Base-by-base conservation (phyloP, 2,113 vertebrate species). In the Heliornis fulica region DNA sequence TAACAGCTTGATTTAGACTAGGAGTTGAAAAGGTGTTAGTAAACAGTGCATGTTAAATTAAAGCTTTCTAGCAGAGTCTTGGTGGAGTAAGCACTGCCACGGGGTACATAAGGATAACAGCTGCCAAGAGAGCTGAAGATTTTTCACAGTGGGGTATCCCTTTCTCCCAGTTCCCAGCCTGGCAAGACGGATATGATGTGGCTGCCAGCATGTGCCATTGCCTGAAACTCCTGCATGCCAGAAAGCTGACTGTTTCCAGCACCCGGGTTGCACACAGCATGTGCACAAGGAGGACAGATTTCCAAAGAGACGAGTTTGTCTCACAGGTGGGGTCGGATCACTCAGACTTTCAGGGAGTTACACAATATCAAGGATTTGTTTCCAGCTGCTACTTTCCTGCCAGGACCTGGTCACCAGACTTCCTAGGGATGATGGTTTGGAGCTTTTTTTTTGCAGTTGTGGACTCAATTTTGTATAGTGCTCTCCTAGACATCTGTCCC, bases 11-110 rank as follows among this genome's bases (percentile, higher is more conserved):
- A 34, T 91, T 89, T 94, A 56, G 26, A 56, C 5, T 68, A 54
- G 38, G 20, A 60, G 90, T 86, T 80, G 83, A 84, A 95, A 86
- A 94, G 80, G 60, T 87, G 83, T 87, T 92, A 91, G 69, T 92
- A 93, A 94, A 87, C 54, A 84, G 46, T 53, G 29, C 34, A 50
- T 80, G 75, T 83, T 83, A 88, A 93, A 83, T n/a, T 77, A 43
- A 75, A 94, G 56, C 65, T 76, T 95, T 81, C 40, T 93, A 81
- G 38, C 34, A 93, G 38, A 83, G 54, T 45, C 43, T 85, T 54
- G 32, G 36, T 53, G 61, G 60, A 87, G 56, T 56, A 81, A 89
- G 74, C 69, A 81, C 48, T 81, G 76, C 77, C 65, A 81, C n/a
- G 36, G 61, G 43, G 51, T 84, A 74, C 54, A 8, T 78, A 68